Base-by-base conservation (phyloP, 2,888 invertebrate genomes). In the Diachrysia chrysitis region DNA sequence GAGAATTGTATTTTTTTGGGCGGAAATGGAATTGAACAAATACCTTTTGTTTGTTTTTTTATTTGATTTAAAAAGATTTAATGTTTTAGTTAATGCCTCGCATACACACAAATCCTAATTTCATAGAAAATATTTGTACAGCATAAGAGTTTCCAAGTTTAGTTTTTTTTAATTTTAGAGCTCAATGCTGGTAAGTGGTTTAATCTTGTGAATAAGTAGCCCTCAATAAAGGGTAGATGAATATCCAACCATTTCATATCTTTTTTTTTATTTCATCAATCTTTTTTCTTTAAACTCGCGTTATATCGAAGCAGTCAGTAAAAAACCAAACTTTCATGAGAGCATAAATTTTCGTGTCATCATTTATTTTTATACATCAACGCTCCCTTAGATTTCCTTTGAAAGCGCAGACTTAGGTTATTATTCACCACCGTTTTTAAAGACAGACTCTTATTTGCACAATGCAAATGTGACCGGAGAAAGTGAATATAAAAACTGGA, bases 391-490 rank as follows among this genome's bases (percentile, higher is more conserved):
- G 37, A 69, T 69, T 79, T 73, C 58, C 61, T 76, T 76, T 76
- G 61, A 66, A 70, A 73, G 64, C 63, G 61, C 63, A 71, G 71
- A 70, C 69, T 69, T 68, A 59, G 73, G 62, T 64, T 79, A 85
- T 85, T 84, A 81, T 78, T 84, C 85, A 82, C 79, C 71, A 69
- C 19, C 69, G 65, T 80, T 86, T 84, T 86, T 83, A 84, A 87
- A 86, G 85, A 85, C 82, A 79, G 81, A 66, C 85, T 85, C 79
- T 84, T 86, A 85, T 87, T 88, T 87, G 85, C 87, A 89, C 89
- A 89, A 89, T 90, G 89, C 87, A 89, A 90, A 89, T 89, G 85
- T 89, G 86, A 88, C 82, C 85, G 81, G 81, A 80, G 81, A 85
- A 85, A 89, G 85, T 87, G 85, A 85, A 88, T 87, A 87, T 89